Evolutionary conservation across 2,797 vertebrate genomes (phyloP).

Genomic region (Pipistrellus nathusii): DNA sequence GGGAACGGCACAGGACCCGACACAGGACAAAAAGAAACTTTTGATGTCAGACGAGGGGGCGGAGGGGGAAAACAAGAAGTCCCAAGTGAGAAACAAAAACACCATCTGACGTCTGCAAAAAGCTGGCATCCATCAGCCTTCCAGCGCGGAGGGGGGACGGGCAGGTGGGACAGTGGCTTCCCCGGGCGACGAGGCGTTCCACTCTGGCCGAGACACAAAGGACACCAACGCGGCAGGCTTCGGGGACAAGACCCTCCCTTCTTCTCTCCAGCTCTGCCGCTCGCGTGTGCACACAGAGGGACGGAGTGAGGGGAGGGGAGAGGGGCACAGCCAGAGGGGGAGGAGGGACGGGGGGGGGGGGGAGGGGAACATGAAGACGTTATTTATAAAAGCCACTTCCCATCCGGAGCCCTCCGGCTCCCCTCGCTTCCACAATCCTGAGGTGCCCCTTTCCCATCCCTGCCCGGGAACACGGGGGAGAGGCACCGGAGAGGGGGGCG

Average conservation of each 20-base stretch:
- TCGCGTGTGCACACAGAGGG: rapidly evolving
- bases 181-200: background rate
- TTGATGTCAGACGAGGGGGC: background rate
- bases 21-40: background rate
- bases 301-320: background rate
- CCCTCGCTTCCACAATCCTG: background rate
- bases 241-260: background rate
- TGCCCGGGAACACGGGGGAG: rapidly evolving
- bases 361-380: background rate
- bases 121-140: background rate
- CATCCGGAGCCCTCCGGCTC: background rate
- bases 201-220: background rate
- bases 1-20: background rate
- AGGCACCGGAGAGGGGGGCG: background rate
- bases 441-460: background rate
- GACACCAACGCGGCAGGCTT: background rate
- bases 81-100: conserved; percentile 57
- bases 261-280: background rate
- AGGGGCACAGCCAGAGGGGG: background rate
- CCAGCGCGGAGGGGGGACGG: background rate
- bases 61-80: conserved; percentile 20
- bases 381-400: background rate
- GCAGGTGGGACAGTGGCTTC: background rate
- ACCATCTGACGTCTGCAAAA: background rate
- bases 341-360: background rate